phyloP scores from a whole-genome alignment of 2,888 invertebrate genomes.

The Alloscopus bannaensis region DNA sequence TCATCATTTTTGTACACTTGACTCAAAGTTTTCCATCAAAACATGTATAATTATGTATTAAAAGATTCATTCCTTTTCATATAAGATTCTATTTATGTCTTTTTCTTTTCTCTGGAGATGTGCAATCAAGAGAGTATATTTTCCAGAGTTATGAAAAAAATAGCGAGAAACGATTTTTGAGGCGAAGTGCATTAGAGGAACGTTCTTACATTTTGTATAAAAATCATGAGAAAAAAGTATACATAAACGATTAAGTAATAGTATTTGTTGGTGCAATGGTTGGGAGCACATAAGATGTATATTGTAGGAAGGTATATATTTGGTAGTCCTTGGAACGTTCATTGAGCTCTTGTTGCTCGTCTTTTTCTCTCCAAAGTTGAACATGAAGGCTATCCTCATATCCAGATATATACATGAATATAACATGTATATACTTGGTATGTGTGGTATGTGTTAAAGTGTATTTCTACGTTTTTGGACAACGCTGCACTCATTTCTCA shows the following conservation, averaged over 20 bases:
- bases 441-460: slow-evolving; percentile 15
- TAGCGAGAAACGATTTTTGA: slow-evolving; percentile 5
- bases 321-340: slow-evolving; percentile 70
- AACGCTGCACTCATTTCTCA: slow-evolving; percentile 23
- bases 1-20: no score
- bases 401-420: background rate
- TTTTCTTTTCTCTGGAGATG: no score
- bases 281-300: no score
- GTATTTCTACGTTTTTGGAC: slow-evolving; percentile 16
- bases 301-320: no score
- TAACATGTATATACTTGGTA: background rate
- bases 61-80: no score
- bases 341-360: slow-evolving; percentile 60
- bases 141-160: background rate
- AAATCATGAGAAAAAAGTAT: no score
- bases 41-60: no score
- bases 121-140: no score
- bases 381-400: background rate
- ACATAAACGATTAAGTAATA: background rate
- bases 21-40: no score
- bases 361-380: slow-evolving; percentile 1
- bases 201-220: no score
- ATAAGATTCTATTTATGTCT: no score
- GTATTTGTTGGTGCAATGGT: background rate
- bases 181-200: no score